Percentiles rank a stretch among this genome's conserved stretches.
These are phyloP conservation scores for Criorhina ranunculi DNA, from an alignment of 2,888 invertebrate species.

Conservation along the genomic window DNA sequence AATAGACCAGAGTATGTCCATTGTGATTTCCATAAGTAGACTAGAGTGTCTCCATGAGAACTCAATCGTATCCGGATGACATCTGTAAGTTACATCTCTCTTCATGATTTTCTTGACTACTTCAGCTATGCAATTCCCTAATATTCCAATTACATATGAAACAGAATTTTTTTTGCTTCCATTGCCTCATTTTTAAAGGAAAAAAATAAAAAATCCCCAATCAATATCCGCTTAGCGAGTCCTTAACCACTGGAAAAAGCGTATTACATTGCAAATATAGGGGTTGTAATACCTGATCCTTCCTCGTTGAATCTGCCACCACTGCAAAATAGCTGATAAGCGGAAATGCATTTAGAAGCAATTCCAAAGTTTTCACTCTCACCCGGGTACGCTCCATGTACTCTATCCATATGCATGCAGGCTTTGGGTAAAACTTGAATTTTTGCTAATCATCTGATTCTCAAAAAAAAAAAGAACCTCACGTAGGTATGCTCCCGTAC, in stretches of 20 bases:
- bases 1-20: too few relatives aligned
- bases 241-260: conserved; percentile 2
- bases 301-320: conserved; percentile 10
- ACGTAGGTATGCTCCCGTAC: background rate
- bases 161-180: background rate
- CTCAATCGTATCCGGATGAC: too few relatives aligned
- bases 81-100: too few relatives aligned
- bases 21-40: too few relatives aligned
- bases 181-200: background rate
- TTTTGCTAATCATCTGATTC: conserved; percentile 27
- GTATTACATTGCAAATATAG: conserved; percentile 9
- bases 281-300: conserved; percentile 3
- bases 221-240: conserved; percentile 34
- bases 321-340: conserved; percentile 55
- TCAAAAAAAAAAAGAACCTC: conserved; percentile 3
- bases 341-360: conserved; percentile 36
- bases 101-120: background rate
- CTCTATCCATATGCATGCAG: background rate
- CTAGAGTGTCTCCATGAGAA: too few relatives aligned
- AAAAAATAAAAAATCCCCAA: conserved; percentile 11
- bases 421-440: background rate
- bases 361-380: background rate
- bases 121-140: background rate
- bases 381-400: background rate
- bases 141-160: conserved; percentile 19